phyloP scores from a whole-genome alignment of 2,888 invertebrate species.

The Drosophila phalerata region DNA sequence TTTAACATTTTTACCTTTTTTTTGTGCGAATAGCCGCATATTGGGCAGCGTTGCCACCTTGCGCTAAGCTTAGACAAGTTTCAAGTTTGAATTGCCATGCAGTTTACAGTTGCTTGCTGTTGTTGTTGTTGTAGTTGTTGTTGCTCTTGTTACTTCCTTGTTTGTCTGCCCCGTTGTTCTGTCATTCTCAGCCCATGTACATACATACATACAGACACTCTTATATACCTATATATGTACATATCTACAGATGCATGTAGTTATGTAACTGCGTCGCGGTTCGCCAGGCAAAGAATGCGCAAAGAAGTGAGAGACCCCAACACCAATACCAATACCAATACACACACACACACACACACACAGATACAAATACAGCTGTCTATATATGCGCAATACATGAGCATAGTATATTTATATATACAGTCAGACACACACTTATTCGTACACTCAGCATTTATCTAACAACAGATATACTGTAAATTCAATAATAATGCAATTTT shows the following conservation, averaged over 20 bases:
- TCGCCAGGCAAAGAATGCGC: constrained; percentile 53
- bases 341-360: constrained; percentile 7
- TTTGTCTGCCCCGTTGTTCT: constrained; percentile 38
- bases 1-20: constrained; percentile 55
- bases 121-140: constrained; percentile 21
- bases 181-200: constrained; percentile 38
- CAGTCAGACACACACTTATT: not conserved
- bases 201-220: constrained; percentile 20
- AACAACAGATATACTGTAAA: too few relatives aligned
- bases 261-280: constrained; percentile 62
- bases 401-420: not conserved
- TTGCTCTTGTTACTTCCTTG: constrained; percentile 58
- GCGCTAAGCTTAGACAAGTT: constrained; percentile 53
- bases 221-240: constrained; percentile 25
- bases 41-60: constrained; percentile 48
- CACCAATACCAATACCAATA: constrained; percentile 31
- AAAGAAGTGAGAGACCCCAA: constrained; percentile 49
- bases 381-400: constrained; percentile 11
- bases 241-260: too few relatives aligned
- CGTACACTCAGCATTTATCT: not conserved
- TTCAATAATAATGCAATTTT: too few relatives aligned
- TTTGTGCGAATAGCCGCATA: constrained; percentile 26
- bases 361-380: constrained; percentile 3
- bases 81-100: constrained; percentile 49
- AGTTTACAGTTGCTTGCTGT: constrained; percentile 16